Evolutionary conservation across 2,888 invertebrate genomes (phyloP).

Genomic region (Agonopterix arenella): DNA sequence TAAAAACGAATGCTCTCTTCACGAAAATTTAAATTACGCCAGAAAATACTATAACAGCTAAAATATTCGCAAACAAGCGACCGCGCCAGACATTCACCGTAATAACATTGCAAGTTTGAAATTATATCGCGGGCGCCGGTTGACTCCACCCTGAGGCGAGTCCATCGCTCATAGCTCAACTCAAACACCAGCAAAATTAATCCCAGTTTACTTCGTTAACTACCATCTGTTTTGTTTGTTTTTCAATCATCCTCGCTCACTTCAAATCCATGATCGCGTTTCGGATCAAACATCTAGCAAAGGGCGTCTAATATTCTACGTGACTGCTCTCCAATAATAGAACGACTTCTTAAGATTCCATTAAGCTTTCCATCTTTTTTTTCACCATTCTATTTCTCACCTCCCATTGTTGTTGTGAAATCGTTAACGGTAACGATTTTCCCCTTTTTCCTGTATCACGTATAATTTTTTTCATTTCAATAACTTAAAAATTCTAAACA

Average conservation of each 20-base stretch:
- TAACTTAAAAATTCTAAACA: constrained; percentile 2
- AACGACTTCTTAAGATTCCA: constrained; percentile 51
- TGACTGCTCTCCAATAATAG: constrained; percentile 48
- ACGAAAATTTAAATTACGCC: no score
- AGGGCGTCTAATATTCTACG: constrained; percentile 66
- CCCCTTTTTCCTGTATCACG: constrained; percentile 28
- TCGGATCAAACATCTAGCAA: constrained; percentile 18
- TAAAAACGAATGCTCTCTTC: no score
- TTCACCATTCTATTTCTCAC: constrained; percentile 20
- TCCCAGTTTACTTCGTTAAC: constrained; percentile 45
- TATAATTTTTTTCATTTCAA: constrained; percentile 1
- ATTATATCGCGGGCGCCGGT: constrained; percentile 36
- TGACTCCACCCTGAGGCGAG: constrained; percentile 34
- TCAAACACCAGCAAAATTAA: constrained; percentile 51
- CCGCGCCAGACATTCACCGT: constrained; percentile 25
- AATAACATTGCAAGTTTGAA: constrained; percentile 21
- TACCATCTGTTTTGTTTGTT: constrained; percentile 30
- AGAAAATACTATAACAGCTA: constrained; percentile 19
- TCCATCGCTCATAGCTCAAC: constrained; percentile 44
- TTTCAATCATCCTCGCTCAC: constrained; percentile 33
- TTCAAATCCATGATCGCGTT: constrained; percentile 35
- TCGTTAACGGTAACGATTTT: constrained; percentile 25
- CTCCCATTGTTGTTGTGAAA: constrained; percentile 56
- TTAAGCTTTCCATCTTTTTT: constrained; percentile 47
- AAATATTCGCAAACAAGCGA: constrained; percentile 21